These are phyloP conservation scores for Halcyon chelicuti DNA, from an alignment of 2,797 vertebrate species.

Conservation along the genomic window DNA sequence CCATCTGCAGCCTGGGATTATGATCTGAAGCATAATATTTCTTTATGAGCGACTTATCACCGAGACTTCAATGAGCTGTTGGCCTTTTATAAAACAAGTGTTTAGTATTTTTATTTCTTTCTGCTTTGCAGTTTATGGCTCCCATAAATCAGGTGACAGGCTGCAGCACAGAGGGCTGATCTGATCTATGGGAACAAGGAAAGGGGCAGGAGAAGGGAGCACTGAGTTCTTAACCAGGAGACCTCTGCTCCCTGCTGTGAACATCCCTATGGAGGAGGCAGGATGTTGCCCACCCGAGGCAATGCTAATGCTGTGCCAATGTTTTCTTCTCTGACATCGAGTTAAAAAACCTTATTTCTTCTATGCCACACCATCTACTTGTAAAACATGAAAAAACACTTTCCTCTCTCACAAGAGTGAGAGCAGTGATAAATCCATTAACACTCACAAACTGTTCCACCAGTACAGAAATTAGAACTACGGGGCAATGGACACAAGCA, in stretches of 20 bases:
- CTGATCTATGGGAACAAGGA: neutral
- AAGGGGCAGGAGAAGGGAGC: neutral
- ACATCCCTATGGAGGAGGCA: accelerated
- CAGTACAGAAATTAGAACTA: neutral
- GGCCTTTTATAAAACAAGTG: conserved; percentile 57
- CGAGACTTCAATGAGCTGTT: conserved; percentile 20
- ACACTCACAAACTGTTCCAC: neutral
- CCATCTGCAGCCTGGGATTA: conserved; percentile 2
- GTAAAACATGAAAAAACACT: neutral
- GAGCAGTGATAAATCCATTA: neutral
- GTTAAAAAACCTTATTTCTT: neutral
- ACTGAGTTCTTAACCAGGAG: neutral
- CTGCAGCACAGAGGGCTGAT: conserved; percentile 25
- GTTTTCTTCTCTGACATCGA: neutral
- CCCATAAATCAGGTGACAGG: conserved; percentile 49
- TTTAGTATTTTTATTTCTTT: conserved; percentile 66
- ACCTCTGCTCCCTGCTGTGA: neutral
- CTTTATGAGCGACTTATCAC: conserved; percentile 66
- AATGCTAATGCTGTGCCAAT: neutral
- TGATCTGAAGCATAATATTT: conserved; percentile 58
- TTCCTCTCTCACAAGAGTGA: neutral
- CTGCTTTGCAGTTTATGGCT: conserved; percentile 53
- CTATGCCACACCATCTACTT: neutral
- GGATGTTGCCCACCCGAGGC: neutral
- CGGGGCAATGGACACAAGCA: accelerated